These are phyloP conservation scores for Cremastobaeus sp. DNA, from an alignment of 2,888 invertebrate genomes.

Conservation along the genomic window DNA sequence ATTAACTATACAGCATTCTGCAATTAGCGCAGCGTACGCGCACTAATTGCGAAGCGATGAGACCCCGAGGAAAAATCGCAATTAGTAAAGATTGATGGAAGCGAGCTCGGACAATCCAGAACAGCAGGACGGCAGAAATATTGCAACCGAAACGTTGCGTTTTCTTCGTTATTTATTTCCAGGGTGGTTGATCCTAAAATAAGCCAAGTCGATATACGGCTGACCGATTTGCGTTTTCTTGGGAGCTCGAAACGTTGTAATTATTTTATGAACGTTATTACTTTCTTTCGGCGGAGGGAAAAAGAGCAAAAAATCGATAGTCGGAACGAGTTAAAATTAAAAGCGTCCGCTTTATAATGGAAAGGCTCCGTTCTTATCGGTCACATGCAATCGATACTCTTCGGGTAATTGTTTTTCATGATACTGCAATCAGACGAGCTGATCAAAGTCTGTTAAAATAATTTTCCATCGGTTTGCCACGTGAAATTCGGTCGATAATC, in stretches of 20 bases:
- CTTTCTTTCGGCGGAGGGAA: too few species aligned
- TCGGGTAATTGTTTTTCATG: slow-evolving; percentile 27
- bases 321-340: slow-evolving; percentile 23
- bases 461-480: slow-evolving; percentile 4
- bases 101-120: too few species aligned
- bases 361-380: slow-evolving; percentile 5
- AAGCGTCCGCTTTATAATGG: slow-evolving; percentile 19
- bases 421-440: slow-evolving; percentile 15
- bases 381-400: slow-evolving; percentile 12
- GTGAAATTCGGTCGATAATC: slow-evolving; percentile 50
- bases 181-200: too few species aligned
- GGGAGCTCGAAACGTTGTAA: too few species aligned
- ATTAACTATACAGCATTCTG: too few species aligned
- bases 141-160: neutral
- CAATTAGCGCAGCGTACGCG: too few species aligned
- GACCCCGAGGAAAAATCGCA: too few species aligned
- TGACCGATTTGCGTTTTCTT: too few species aligned
- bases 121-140: too few species aligned
- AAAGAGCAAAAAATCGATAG: neutral
- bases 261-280: too few species aligned
- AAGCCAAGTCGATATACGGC: too few species aligned
- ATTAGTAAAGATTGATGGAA: too few species aligned
- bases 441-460: slow-evolving; percentile 28
- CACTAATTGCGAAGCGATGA: slow-evolving; percentile 54
- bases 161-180: neutral